Evolutionary conservation across 2,113 vertebrate species (phyloP).

Genomic region (Tenrec ecaudatus): DNA sequence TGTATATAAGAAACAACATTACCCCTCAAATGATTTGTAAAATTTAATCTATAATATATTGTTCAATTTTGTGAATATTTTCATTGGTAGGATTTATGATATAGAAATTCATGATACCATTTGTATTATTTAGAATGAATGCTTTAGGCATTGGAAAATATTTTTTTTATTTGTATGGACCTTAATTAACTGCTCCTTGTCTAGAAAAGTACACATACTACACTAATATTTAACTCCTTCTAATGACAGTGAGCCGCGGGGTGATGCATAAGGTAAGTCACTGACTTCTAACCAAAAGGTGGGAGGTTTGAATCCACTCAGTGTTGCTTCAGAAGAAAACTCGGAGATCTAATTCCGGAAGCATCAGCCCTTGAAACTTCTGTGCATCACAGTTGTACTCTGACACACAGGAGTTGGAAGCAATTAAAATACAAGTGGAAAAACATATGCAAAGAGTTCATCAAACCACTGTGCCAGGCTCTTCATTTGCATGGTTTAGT

Average conservation of each 20-base stretch:
- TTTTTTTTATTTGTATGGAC: not conserved
- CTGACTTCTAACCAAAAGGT: not conserved
- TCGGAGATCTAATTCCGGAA: not conserved
- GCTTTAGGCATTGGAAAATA: not conserved
- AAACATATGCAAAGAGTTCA: not conserved
- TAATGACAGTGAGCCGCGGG: not conserved
- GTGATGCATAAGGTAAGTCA: not conserved
- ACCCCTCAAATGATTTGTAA: not conserved
- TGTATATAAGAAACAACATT: not conserved
- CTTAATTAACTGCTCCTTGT: not conserved
- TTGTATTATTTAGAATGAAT: slow-evolving; percentile 31
- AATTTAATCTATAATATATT: not conserved
- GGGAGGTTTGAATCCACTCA: not conserved
- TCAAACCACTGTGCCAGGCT: not conserved
- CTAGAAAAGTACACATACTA: not conserved
- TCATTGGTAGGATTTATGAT: slow-evolving; percentile 21
- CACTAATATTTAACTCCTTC: not conserved
- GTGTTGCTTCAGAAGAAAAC: not conserved
- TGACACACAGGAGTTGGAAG: not conserved
- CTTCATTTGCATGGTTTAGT: not conserved
- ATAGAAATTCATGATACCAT: not conserved
- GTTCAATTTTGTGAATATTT: slow-evolving; percentile 22
- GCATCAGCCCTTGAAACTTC: not conserved
- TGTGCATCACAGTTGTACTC: not conserved
- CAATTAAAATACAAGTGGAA: not conserved